Evolutionary conservation across 2,113 vertebrate species (phyloP).

Genomic region (Ondatra zibethicus): DNA sequence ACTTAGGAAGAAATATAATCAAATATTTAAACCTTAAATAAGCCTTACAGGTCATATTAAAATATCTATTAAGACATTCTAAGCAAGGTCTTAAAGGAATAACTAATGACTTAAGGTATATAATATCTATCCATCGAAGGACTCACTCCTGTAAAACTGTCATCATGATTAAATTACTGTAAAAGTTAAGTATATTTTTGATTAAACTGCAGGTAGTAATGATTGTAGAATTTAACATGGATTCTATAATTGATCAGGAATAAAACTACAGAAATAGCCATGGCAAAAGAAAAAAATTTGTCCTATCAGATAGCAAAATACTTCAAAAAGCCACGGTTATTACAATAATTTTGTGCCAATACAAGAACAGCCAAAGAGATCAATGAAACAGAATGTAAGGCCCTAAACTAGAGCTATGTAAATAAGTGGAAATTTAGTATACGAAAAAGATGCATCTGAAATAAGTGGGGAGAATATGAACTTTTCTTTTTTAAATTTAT

Average conservation of each 20-base stretch:
- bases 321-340: not conserved
- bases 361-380: not conserved
- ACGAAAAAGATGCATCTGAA: constrained; percentile 14
- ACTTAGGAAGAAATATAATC: constrained; percentile 20
- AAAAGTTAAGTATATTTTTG: constrained; percentile 41
- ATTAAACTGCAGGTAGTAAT: not conserved
- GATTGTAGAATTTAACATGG: not conserved
- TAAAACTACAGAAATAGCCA: not conserved
- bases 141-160: constrained; percentile 14
- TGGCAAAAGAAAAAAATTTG: not conserved
- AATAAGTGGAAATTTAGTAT: constrained; percentile 25
- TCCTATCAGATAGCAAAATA: constrained; percentile 36
- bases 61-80: not conserved
- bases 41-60: not conserved
- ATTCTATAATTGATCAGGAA: constrained; percentile 28
- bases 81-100: not conserved
- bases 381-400: not conserved
- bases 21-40: not conserved
- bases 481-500: not conserved
- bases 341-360: not conserved
- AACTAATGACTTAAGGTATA: not conserved
- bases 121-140: not conserved
- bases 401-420: not conserved
- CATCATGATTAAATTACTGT: not conserved
- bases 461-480: not conserved